phyloP scores from a whole-genome alignment of 2,797 vertebrate genomes.

The Luscinia megarhynchos region DNA sequence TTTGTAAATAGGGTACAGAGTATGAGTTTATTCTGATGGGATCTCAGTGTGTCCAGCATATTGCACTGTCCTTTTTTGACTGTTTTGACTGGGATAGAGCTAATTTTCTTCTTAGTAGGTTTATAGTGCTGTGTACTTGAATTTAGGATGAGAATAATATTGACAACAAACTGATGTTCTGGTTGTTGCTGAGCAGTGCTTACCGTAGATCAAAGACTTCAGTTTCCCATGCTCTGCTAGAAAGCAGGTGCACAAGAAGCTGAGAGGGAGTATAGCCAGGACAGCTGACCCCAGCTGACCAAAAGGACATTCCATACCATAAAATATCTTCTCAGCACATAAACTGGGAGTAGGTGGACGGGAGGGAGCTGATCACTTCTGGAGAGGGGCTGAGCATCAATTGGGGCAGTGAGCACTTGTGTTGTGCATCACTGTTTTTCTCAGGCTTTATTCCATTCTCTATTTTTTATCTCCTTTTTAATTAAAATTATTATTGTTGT shows the following conservation, averaged over 20 bases:
- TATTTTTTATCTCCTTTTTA: not conserved
- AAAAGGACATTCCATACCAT: not conserved
- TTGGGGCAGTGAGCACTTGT: not conserved
- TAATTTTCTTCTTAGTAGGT: not conserved
- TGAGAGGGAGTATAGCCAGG: not conserved
- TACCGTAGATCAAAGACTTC: not conserved
- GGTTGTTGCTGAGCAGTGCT: not conserved
- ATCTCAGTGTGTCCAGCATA: not conserved
- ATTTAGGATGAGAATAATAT: not conserved
- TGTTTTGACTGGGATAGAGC: not conserved
- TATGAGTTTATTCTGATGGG: not conserved
- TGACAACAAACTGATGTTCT: not conserved
- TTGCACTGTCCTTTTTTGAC: not conserved
- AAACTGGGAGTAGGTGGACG: not conserved
- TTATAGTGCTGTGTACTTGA: not conserved
- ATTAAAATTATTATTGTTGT: not conserved
- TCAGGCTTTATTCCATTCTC: not conserved
- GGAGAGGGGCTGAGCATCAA: fast-evolving
- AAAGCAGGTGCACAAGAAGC: not conserved
- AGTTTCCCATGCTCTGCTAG: not conserved
- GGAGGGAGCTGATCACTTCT: not conserved
- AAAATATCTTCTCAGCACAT: not conserved
- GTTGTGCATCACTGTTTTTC: not conserved
- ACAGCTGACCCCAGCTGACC: not conserved
- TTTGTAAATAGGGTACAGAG: not conserved